phyloP scores from a whole-genome alignment of 2,797 vertebrate species.

The Microchirus variegatus region DNA sequence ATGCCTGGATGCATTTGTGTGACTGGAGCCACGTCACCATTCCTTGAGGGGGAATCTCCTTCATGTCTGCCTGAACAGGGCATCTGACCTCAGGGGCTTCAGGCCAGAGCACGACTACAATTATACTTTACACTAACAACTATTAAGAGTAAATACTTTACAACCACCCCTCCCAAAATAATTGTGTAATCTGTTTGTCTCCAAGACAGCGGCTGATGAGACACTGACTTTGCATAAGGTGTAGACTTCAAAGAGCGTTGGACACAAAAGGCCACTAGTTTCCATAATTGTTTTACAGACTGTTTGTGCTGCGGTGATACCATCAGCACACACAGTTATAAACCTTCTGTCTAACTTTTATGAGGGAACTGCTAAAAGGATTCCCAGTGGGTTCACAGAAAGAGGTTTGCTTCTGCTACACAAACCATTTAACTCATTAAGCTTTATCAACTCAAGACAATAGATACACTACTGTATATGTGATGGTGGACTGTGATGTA shows the following conservation, averaged over 20 bases:
- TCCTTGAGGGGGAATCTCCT: too few relatives aligned
- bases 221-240: constrained; percentile 48
- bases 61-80: too few relatives aligned
- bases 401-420: constrained; percentile 32
- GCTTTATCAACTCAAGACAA: constrained; percentile 42
- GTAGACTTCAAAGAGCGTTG: constrained; percentile 43
- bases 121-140: too few relatives aligned
- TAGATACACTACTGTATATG: constrained; percentile 49
- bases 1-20: too few relatives aligned
- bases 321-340: constrained; percentile 48
- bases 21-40: too few relatives aligned
- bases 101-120: too few relatives aligned
- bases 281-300: constrained; percentile 53
- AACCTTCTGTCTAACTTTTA: constrained; percentile 26
- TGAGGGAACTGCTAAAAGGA: constrained; percentile 30
- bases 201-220: constrained; percentile 11
- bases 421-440: constrained; percentile 76
- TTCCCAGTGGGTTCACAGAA: constrained; percentile 22
- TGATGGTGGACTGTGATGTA: constrained; percentile 30
- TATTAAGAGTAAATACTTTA: too few relatives aligned
- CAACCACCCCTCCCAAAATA: too few relatives aligned
- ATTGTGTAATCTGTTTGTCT: constrained; percentile 29
- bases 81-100: too few relatives aligned
- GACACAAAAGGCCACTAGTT: constrained; percentile 33
- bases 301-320: constrained; percentile 32